Evolutionary conservation across 2,797 vertebrate genomes (phyloP).

Genomic region (Nothura maculosa): DNA sequence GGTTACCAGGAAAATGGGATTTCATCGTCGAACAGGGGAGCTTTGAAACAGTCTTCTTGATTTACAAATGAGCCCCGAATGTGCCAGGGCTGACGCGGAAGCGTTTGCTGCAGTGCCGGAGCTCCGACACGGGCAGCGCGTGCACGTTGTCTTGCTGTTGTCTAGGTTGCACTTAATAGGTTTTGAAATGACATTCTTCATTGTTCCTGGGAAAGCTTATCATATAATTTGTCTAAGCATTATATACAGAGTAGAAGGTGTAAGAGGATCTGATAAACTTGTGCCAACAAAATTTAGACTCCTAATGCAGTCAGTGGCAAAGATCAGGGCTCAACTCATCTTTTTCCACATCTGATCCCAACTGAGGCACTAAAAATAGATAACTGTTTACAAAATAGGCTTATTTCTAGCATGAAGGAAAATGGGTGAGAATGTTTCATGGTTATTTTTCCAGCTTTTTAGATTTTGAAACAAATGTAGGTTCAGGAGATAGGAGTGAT

Average conservation of each 20-base stretch:
- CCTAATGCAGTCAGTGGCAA: neutral
- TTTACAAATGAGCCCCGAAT: constrained; percentile 65
- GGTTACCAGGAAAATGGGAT: constrained; percentile 80
- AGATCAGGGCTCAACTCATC: neutral
- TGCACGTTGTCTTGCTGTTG: constrained; percentile 11
- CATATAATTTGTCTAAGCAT: neutral
- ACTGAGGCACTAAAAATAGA: neutral
- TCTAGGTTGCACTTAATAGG: neutral
- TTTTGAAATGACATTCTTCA: neutral
- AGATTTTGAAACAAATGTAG: neutral
- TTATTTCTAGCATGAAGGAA: neutral
- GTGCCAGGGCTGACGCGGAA: constrained; percentile 55
- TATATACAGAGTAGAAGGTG: neutral
- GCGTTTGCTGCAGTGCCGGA: neutral
- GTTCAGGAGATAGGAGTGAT: neutral
- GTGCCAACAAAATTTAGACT: neutral
- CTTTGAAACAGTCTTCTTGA: constrained; percentile 65
- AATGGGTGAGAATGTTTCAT: neutral
- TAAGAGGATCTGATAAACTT: neutral
- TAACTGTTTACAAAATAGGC: neutral
- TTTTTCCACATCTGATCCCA: neutral
- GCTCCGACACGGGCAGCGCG: neutral
- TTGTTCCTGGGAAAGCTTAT: neutral
- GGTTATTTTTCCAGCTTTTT: neutral
- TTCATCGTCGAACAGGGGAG: constrained; percentile 69